Evolutionary conservation across 2,797 vertebrate genomes (phyloP).

Genomic region (Eptatretus atami): DNA sequence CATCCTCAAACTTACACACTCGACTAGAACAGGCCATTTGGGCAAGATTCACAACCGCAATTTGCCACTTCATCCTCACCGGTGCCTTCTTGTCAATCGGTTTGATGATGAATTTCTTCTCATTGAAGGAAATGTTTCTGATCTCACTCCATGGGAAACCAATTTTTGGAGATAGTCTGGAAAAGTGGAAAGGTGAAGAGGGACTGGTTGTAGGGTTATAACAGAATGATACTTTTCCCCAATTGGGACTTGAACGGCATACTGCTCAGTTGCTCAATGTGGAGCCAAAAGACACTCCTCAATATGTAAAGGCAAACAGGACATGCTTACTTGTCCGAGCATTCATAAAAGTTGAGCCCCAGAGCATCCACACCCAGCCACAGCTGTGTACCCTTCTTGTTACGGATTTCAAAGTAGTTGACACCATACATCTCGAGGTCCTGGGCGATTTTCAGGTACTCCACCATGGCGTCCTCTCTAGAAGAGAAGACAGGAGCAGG

Average conservation of each 20-base stretch:
- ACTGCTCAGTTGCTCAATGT: too few relatives aligned
- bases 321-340: slow-evolving; percentile 78
- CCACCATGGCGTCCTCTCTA: slow-evolving; percentile 97
- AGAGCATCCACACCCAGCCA: slow-evolving; percentile 86
- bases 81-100: slow-evolving; percentile 96
- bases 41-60: too few relatives aligned
- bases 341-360: slow-evolving; percentile 88
- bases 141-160: slow-evolving; percentile 98
- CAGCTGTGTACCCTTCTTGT: slow-evolving; percentile 86
- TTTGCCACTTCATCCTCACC: slow-evolving; percentile 20
- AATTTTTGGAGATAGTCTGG: slow-evolving; percentile 80
- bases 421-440: slow-evolving; percentile 96
- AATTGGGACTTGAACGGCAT: too few relatives aligned
- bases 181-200: slow-evolving; percentile 6
- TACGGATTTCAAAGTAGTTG: slow-evolving; percentile 98
- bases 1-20: too few relatives aligned
- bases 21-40: too few relatives aligned
- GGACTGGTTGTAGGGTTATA: too few relatives aligned
- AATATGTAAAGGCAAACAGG: too few relatives aligned
- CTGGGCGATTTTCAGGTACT: slow-evolving; percentile 87
- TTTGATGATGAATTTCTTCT: slow-evolving; percentile 96
- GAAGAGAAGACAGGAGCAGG: not conserved
- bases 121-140: slow-evolving; percentile 88
- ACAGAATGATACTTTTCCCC: too few relatives aligned
- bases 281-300: too few relatives aligned